Evolutionary conservation across 2,797 vertebrate species (phyloP).

Genomic region (Poecilia wingei): DNA sequence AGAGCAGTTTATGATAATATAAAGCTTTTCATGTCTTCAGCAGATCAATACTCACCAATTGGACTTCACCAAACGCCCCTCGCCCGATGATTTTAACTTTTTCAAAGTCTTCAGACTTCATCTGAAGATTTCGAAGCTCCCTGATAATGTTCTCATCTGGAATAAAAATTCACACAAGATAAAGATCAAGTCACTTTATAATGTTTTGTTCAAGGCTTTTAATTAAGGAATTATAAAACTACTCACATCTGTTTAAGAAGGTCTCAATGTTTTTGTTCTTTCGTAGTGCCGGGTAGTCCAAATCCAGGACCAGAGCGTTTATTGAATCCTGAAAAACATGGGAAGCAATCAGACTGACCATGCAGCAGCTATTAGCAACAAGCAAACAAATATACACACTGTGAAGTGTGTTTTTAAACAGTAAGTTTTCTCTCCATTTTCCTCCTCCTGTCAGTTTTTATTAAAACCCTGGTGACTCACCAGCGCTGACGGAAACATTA

Average conservation of each 20-base stretch:
- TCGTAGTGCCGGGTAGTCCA: slow-evolving; percentile 96
- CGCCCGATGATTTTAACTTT: slow-evolving; percentile 98
- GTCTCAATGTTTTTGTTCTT: slow-evolving; percentile 99
- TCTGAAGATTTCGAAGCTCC: slow-evolving; percentile 90
- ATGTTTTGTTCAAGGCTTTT: not conserved
- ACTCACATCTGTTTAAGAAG: slow-evolving; percentile 98
- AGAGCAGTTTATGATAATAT: too few species aligned
- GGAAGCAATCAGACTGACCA: not conserved
- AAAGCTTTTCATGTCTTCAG: not conserved
- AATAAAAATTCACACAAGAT: not conserved
- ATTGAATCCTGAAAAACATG: slow-evolving; percentile 88
- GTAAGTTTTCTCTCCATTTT: not conserved
- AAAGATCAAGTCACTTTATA: not conserved
- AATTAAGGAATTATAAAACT: slow-evolving; percentile 1
- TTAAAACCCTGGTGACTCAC: slow-evolving; percentile 7
- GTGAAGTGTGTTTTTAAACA: not conserved
- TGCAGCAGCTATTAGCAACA: not conserved
- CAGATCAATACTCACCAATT: slow-evolving; percentile 86
- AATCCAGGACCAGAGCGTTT: slow-evolving; percentile 94
- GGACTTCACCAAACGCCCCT: slow-evolving; percentile 98
- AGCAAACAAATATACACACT: not conserved
- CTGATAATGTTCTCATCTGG: slow-evolving; percentile 93
- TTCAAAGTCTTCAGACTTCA: slow-evolving; percentile 98
- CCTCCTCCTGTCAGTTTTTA: not conserved
- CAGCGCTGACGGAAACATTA: slow-evolving; percentile 1